Base-by-base conservation (phyloP, 2,113 vertebrate species). In the Pogona vitticeps region DNA sequence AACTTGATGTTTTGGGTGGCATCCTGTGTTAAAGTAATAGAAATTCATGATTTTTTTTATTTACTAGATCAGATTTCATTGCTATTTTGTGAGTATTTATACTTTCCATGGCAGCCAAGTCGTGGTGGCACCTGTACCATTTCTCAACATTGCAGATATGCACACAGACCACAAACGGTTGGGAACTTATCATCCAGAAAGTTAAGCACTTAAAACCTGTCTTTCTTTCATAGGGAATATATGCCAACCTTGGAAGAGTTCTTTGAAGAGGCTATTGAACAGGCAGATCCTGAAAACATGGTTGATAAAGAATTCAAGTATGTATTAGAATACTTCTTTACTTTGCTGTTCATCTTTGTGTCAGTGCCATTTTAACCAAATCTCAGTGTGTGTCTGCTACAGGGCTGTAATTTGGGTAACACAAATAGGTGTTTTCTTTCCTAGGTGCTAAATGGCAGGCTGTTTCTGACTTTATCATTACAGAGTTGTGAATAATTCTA, bases 301-400 rank as follows among this genome's bases (percentile, higher is more conserved):
- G 98, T 99, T 92, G 99, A 99, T 94, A 98, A 97, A 42, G 97
- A 99, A 91, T 99, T 99, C 93, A 99, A 99, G 99, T 99, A 96
- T 38, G 98, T 96, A 26, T 12, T 26, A 52, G 42, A 21, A 72
- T 73, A 20, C 0, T 65, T 76, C 18, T 76, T 86, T 84, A 52
- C 18, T 33, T 23, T 65, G 21, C 36, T 75, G 52, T 70, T 81
- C 5, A 0, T 26, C 2, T 80, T 90, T n/a, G 28, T 42, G 6
- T 61, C 31, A 21, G 3, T 63, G 87, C 58, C 75, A 36, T 2
- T 13, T 58, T 85, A 1, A 2, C 67, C 8, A 0, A 70, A 21
- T 5, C 36, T 88, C 23, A 26, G 9, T 80, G 0, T 10, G 18
- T 5, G 15, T 71, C 21, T 89, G 14, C 0, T 42, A 36, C 72